Percentiles rank a stretch among this genome's conserved stretches.
These are phyloP conservation scores for Tetramorium parvispinum DNA, from an alignment of 1,140 invertebrate species.

Conservation along the genomic window DNA sequence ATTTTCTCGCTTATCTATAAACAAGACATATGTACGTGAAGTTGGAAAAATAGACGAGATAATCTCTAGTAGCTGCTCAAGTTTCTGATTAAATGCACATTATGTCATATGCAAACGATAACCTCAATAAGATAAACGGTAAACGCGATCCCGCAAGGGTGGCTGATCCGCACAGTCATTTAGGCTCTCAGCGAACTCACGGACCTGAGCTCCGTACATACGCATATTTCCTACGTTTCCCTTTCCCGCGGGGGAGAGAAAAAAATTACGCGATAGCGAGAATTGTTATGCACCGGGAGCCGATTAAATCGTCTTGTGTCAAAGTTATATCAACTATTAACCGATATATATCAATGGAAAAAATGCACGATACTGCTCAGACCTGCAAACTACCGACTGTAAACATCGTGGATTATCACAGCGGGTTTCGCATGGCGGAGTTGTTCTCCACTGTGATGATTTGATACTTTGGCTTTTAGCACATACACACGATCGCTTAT, in stretches of 20 bases:
- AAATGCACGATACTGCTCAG: not conserved
- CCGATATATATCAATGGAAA: not conserved
- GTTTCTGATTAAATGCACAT: slow-evolving; percentile 6
- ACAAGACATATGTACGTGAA: not conserved
- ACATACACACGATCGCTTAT: not conserved
- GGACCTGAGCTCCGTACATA: too few relatives aligned
- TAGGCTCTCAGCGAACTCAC: too few relatives aligned
- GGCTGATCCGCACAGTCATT: too few relatives aligned
- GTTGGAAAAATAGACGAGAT: not conserved
- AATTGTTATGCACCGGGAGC: too few relatives aligned
- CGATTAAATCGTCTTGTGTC: not conserved
- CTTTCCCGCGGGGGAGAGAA: too few relatives aligned
- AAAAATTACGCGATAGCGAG: too few relatives aligned
- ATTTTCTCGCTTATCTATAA: not conserved
- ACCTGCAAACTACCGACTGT: not conserved
- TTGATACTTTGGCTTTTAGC: not conserved
- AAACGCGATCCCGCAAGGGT: too few relatives aligned
- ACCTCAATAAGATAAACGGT: slow-evolving; percentile 36
- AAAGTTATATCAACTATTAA: not conserved
- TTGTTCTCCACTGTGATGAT: not conserved
- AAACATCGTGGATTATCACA: not conserved
- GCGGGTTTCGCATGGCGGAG: not conserved
- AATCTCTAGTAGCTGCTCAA: not conserved
- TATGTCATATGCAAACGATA: slow-evolving; percentile 12
- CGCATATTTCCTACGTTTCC: too few relatives aligned